phyloP scores from a whole-genome alignment of 1,140 invertebrate genomes.

The Rhopalosiphum maidis region DNA sequence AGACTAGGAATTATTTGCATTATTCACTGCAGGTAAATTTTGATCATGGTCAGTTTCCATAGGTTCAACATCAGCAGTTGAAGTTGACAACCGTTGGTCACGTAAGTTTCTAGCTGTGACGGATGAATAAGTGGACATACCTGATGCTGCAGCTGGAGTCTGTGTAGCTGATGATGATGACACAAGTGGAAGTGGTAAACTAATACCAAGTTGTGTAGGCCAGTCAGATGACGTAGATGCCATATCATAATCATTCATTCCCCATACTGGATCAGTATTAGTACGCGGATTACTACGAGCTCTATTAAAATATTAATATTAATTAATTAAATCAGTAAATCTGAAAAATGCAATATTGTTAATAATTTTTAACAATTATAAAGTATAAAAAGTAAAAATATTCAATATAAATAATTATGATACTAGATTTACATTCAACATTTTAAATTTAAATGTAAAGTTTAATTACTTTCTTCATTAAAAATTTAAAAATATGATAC shows the following conservation, averaged over 20 bases:
- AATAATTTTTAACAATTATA: background rate
- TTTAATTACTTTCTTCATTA: background rate
- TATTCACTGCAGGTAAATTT: constrained; percentile 53
- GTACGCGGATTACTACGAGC: constrained; percentile 23
- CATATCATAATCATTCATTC: constrained; percentile 47
- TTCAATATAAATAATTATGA: background rate
- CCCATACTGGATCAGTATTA: constrained; percentile 45
- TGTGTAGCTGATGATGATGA: constrained; percentile 47
- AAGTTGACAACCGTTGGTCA: constrained; percentile 34
- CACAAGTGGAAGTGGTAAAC: constrained; percentile 41
- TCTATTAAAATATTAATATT: background rate
- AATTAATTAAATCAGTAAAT: background rate
- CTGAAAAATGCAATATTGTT: background rate
- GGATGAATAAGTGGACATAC: constrained; percentile 50
- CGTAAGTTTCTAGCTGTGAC: constrained; percentile 42
- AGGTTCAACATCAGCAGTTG: constrained; percentile 45
- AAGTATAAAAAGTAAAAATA: background rate
- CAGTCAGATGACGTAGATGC: constrained; percentile 54
- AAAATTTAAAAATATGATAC: background rate
- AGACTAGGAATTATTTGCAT: constrained; percentile 50
- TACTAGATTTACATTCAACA: background rate
- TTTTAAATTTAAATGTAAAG: background rate
- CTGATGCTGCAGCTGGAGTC: constrained; percentile 39
- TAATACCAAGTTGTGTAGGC: constrained; percentile 37
- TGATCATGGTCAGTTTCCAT: constrained; percentile 57